Evolutionary conservation across 2,888 invertebrate genomes (phyloP), one percentile per base, ranked within the genome.

Genomic region (Allolobophora icterica): DNA sequence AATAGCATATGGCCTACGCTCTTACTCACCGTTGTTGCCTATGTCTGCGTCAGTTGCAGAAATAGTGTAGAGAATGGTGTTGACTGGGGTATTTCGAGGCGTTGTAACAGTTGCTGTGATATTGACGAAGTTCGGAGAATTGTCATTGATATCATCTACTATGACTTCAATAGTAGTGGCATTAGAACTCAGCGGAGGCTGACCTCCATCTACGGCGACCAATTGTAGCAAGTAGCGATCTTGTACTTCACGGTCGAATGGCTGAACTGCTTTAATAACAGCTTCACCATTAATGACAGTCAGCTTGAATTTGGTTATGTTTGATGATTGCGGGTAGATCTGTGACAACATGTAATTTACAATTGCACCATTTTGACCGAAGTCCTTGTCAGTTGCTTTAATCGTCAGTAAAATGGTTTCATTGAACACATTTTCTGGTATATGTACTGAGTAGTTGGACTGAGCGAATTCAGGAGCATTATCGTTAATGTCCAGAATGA

Each of bases 401-500:
- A 71, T 35, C 15, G 45, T 42, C 34, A 91, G 8, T 33, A 91
- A 17, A 33, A 30, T 38, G 13, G 89, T 91, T 40, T 83, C 89
- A 21, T 13, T n/a, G 58, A 40, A 34, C 33, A 84, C 34, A 58
- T 91, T 91, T 89, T 91, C 91, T n/a, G 35, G 34, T 38, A 91
- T 52, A n/a, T 89, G 87, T 24, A 84, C 84, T 21, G 40, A 42
- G 42, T 83, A 84, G 33, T 38, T 35, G 89, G 35, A 34, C 40
- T 83, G 83, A 34, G 84, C n/a, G 89, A 91, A 91, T 33, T 24
- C 52, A 40, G 91, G 91, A 40, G 91, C 71, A 33, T 91, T 35
- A 52, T 91, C 91, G 89, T 91, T 91, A 13, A 91, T 90, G 84
- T 91, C 91, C 40, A 52, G 24, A 84, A 91, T 87, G 34, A n/a